A percentile compares a stretch with the other conserved stretches of the same genome.
These are phyloP conservation scores for Prenolepis imparis DNA, from an alignment of 2,888 invertebrate species.

Conservation along the genomic window DNA sequence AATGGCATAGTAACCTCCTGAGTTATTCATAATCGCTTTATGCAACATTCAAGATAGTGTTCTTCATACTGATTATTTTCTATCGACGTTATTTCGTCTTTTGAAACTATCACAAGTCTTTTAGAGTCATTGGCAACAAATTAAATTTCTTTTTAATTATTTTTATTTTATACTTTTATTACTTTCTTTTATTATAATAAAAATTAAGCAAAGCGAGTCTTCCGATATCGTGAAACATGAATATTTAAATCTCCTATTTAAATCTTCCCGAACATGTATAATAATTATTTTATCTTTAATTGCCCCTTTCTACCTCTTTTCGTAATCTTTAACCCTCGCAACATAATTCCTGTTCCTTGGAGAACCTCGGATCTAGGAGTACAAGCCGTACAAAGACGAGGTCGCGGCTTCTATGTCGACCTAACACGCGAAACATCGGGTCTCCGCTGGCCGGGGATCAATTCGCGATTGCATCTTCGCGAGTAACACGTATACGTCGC, in stretches of 20 bases:
- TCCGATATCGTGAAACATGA: neutral
- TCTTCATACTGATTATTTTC: neutral
- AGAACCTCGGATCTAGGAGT: neutral
- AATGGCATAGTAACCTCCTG: neutral
- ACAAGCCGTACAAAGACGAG: neutral
- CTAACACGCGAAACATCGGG: neutral
- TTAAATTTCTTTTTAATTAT: neutral
- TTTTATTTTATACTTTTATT: no score
- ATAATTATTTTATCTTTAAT: neutral
- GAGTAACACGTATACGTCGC: conserved; percentile 26
- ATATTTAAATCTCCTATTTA: no score
- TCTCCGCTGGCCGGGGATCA: neutral
- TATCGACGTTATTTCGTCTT: neutral
- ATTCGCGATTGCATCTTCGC: conserved; percentile 21
- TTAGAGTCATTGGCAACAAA: neutral
- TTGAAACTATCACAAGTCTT: neutral
- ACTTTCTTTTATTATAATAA: neutral
- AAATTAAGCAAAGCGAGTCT: neutral
- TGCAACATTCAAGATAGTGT: neutral
- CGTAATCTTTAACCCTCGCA: neutral
- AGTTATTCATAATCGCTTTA: neutral
- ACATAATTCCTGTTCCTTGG: neutral
- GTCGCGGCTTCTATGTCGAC: neutral
- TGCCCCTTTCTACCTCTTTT: neutral
- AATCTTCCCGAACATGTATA: no score